These are phyloP conservation scores for Dendropsophus ebraccatus DNA, from an alignment of 2,113 vertebrate species.

Conservation along the genomic window DNA sequence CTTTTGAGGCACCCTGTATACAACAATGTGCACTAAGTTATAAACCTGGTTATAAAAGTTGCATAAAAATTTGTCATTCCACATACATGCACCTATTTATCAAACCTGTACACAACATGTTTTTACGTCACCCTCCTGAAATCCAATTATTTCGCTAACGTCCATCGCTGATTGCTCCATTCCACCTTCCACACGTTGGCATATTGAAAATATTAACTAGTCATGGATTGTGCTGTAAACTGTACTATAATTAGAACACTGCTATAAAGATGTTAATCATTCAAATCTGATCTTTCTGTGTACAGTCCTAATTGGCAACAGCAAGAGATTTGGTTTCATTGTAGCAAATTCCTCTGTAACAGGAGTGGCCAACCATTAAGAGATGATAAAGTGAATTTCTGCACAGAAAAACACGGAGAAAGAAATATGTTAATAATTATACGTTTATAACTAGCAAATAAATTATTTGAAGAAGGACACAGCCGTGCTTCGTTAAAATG, in stretches of 20 bases:
- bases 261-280: slow-evolving; percentile 43
- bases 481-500: slow-evolving; percentile 59
- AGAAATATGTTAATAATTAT: slow-evolving; percentile 61
- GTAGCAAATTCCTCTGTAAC: slow-evolving; percentile 50
- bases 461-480: slow-evolving; percentile 58
- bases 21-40: neutral
- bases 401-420: slow-evolving; percentile 35
- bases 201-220: slow-evolving; percentile 23
- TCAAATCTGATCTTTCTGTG: slow-evolving; percentile 1
- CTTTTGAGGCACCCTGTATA: too few relatives aligned
- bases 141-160: neutral
- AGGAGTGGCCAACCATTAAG: slow-evolving; percentile 33
- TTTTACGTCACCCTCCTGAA: neutral
- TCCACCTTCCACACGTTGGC: neutral
- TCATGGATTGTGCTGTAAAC: neutral
- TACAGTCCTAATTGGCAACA: slow-evolving; percentile 49
- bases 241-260: slow-evolving; percentile 41
- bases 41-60: neutral
- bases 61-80: neutral
- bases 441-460: slow-evolving; percentile 60
- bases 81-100: neutral
- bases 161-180: neutral
- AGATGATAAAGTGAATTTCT: slow-evolving; percentile 50
- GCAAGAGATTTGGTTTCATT: slow-evolving; percentile 41
- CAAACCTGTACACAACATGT: neutral